These are phyloP conservation scores for Piezodorus guildinii DNA, from an alignment of 1,140 invertebrate species.

Conservation along the genomic window DNA sequence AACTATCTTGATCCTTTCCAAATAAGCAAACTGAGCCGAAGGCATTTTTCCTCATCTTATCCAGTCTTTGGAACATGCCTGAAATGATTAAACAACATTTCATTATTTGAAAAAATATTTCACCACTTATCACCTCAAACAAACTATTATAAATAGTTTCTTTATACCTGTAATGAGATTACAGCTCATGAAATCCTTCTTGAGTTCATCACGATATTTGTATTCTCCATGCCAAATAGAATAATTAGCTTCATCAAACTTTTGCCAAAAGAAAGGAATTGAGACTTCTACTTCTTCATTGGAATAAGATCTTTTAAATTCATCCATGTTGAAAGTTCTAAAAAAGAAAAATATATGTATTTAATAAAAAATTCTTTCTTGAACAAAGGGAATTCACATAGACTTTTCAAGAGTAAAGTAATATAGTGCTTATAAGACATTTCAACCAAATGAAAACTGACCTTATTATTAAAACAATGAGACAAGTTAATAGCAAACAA, in stretches of 20 bases:
- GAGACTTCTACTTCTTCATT: conserved; percentile 91
- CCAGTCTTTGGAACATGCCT: conserved; percentile 95
- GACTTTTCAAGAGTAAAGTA: too few relatives aligned
- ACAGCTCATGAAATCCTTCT: conserved; percentile 90
- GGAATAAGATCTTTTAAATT: conserved; percentile 94
- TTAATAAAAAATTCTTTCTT: too few relatives aligned
- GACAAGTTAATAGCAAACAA: too few relatives aligned
- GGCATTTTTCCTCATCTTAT: conserved; percentile 93
- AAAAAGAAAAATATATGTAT: conserved; percentile 30
- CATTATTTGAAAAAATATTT: background rate
- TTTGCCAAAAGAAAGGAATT: conserved; percentile 96
- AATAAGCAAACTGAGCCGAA: conserved; percentile 91
- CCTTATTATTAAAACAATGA: too few relatives aligned
- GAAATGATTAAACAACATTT: conserved; percentile 25
- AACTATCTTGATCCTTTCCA: conserved; percentile 81
- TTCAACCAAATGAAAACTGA: too few relatives aligned
- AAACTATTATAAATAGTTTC: background rate
- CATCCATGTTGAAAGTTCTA: conserved; percentile 87
- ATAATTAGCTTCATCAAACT: conserved; percentile 93
- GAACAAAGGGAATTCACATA: too few relatives aligned
- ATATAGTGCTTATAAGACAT: too few relatives aligned
- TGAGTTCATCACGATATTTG: conserved; percentile 87
- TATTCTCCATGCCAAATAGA: conserved; percentile 98
- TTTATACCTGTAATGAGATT: conserved; percentile 75
- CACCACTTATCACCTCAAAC: background rate